Base-by-base conservation (phyloP, 2,113 vertebrate species). In the Campylomormyrus tamandua region DNA sequence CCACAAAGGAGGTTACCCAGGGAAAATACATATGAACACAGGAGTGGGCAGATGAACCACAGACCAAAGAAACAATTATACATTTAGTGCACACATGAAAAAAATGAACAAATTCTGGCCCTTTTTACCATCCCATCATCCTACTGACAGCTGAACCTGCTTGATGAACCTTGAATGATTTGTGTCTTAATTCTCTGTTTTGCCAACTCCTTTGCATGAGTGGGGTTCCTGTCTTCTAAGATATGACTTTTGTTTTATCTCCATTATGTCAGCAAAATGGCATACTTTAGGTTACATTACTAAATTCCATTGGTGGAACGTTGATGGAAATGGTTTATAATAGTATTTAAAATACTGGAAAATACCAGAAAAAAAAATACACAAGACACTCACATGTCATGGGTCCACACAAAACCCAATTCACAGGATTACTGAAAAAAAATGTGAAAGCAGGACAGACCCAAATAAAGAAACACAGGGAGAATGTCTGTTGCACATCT, bases 121-220 rank as follows among this genome's bases (percentile, higher is more conserved):
- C 6, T 83, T 91, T 93, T 93, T 94, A 93, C 91, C 93, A 91
- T 92, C 90, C 91, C 87, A 90, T 92, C 91, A 92, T 92, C 90
- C 52, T 91, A 89, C 92, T 95, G 95, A 95, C 94, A 94, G 93
- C 93, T 94, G 93, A 94, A 95, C 95, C 95, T 94, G 93, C 92
- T 92, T 92, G 90, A 91, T 93, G 58, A 3, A 66, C 58, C 58
- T 27, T 66, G 24, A 27, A n/a, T 27, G 62, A 27, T 62, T 62
- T n/a, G 21, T 62, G 62, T 66, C 62, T 66, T 66, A 66, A 66
- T 66, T 66, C n/a, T 66, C 62, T 27, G 62, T 66, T 66, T 66
- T 27, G 62, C 62, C n/a, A n/a, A 66, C 62, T 27, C 9, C n/a
- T 27, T 66, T 66, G 62, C 9, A 66, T 31, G n/a, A 66, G 62